Evolutionary conservation across 2,888 invertebrate species (phyloP), one percentile per base, ranked within the genome.

Genomic region (Hecatera dysodea): DNA sequence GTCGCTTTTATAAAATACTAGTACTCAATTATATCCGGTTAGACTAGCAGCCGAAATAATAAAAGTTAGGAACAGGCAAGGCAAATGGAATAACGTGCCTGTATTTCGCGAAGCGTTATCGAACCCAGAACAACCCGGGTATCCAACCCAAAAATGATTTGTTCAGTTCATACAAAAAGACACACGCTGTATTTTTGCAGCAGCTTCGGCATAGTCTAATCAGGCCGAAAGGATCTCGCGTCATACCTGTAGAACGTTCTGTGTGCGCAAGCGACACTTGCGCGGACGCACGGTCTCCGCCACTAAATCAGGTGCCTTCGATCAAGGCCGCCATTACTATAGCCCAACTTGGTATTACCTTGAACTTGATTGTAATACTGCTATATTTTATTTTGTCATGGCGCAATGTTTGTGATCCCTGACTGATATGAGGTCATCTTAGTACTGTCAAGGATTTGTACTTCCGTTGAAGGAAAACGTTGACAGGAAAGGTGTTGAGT

Each of bases 221-320:
- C 84, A 75, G 84, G 71, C 67, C 76, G 66, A 73, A 85, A 87
- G 87, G 87, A 89, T 89, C 87, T 75, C 59, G 70, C 84, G 84
- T 84, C 83, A 85, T 82, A 70, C 75, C 86, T 75, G 86, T 91
- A 88, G 91, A 92, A 92, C 90, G 89, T 93, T 93, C 90, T 79
- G 81, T 81, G 83, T 71, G 83, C 80, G 78, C 77, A 80, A 64
- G 81, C 61, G 66, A 68, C 56, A 46, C 52, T 67, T 60, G 66
- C 60, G 56, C 44, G 44, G 36, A 39, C 46, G 53, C 68, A 80
- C 56, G 62, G 81, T 29, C 61, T 15, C 65, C 22, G 46, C 77
- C 57, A 52, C 78, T 81, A 79, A 79, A 81, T 82, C 78, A 83
- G 81, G 78, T 72, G 71, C 44, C 63, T 19, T 66, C 82, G 85